Base-by-base conservation (phyloP, 1,140 invertebrate species). In the Camponotus vicinus region DNA sequence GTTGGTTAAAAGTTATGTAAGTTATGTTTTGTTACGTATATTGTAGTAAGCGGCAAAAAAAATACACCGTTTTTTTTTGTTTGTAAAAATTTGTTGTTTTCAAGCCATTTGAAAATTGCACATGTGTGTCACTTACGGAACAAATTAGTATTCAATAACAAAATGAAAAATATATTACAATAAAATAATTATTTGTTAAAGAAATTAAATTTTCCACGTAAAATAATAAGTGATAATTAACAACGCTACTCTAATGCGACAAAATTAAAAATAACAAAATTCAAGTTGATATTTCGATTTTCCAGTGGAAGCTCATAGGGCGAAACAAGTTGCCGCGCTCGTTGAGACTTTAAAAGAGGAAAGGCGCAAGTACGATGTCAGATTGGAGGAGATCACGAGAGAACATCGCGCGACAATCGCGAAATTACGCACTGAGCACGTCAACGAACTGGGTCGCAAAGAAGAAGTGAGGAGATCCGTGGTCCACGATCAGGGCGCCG, bases 391-490 rank as follows among this genome's bases (percentile, higher is more conserved):
- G 64, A 79, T 85, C 0, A 83, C 85, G 7, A 93, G 92, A 34
- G 93, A 94, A 13, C 92, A 95, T 57, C 92, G 92, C 7, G 79
- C 89, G 4, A 90, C 89, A 87, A 94, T 93, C 85, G 93, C 91
- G 61, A 95, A 94, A 71, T 73, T 95, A 13, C 92, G 93, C 27
- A 77, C 92, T 0, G 95, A 96, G 13, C 95, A 95, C 66, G 93
- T 95, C 67, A 92, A 86, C 13, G 95, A 95, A 80, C 90, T 93
- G 2, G 42, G 90, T 3, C 88, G 90, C 15, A 93, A 92, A 89
- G 91, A 94, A 73, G 85, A 82, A 77, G 90, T 95, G 75, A 91
- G 90, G 89, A 86, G 88, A 93, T 90, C 87, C 67, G 89, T 89
- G 40, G 90, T 91, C 1, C 88, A 91, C 45, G 93, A 94, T 67